Base-by-base conservation (phyloP, 2,797 vertebrate species). In the Halcyon badia region DNA sequence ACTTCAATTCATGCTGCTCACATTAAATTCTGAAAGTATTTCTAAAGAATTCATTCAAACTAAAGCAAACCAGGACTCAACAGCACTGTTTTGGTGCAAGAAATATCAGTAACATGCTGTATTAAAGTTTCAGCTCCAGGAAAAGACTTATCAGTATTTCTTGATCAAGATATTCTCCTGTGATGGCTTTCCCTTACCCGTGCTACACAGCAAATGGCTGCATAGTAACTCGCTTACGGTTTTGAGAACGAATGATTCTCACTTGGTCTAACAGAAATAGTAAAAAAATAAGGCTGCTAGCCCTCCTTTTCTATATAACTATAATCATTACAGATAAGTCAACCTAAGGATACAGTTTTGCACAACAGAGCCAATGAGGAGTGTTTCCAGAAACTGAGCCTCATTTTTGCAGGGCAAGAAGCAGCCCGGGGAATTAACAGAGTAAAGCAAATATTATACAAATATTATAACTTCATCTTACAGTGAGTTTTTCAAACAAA, bases 51-150 rank as follows among this genome's bases (percentile, higher is more conserved):
- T 48, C 10, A 17, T 15, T 35, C 12, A 60, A 71, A 58, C 11
- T 33, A 54, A 76, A 62, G 31, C 1, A 6, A 72, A 90, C n/a
- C 9, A 57, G 65, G 30, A 51, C 49, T 78, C 52, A 79, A 18
- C 41, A 69, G 41, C 51, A 61, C 19, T 42, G 41, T 48, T 78
- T 26, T 49, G 17, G 49, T 49, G 25, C 54, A 49, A 44, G 41
- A 79, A 30, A 10, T 25, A 33, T 3, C 24, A 81, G 13, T 51
- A 64, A 66, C 1, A 0, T 0, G 0, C 25, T 14, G 30, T 42
- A 58, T 68, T 46, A 54, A 64, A 56, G 21, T 39, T 92, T 60
- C 48, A 64, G 16, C 25, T 77, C 72, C 39, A 78, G 31, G 86
- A 89, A 95, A 80, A 76, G 8, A 8, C 7, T 14, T 14, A 73